phyloP scores from a whole-genome alignment of 2,797 vertebrate genomes.

The Pangasius larnaudii region DNA sequence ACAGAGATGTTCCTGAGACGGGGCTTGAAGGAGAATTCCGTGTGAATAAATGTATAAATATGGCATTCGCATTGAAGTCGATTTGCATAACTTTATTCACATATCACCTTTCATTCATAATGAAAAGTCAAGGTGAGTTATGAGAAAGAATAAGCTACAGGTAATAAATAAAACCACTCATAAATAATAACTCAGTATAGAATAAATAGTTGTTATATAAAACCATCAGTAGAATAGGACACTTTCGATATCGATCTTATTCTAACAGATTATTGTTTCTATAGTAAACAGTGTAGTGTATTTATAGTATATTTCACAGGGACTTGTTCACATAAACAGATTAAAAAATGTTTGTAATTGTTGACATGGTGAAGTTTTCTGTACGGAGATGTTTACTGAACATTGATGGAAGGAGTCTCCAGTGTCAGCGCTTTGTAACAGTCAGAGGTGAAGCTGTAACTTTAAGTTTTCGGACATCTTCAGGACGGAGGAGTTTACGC shows the following conservation, averaged over 20 bases:
- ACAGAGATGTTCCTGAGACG: conserved; percentile 13
- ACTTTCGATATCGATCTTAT: not conserved
- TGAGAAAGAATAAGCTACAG: not conserved
- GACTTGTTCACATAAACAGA: not conserved
- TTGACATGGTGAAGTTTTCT: not conserved
- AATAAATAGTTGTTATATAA: not conserved
- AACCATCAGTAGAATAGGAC: not conserved
- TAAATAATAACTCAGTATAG: not conserved
- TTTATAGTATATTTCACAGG: not conserved
- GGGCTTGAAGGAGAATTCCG: not conserved
- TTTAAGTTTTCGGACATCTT: not conserved
- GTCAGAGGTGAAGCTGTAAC: not conserved
- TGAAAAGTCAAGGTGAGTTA: not conserved
- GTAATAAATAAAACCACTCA: not conserved
- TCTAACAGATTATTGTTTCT: not conserved
- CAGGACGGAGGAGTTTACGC: not conserved
- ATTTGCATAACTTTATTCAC: not conserved
- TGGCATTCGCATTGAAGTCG: not conserved
- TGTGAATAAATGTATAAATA: not conserved
- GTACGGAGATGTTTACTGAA: not conserved
- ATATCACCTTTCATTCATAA: no score
- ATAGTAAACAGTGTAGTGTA: no score
- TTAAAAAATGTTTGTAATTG: not conserved
- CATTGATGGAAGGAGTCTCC: not conserved
- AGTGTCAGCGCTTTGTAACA: not conserved